phyloP scores from a whole-genome alignment of 2,888 invertebrate species.

The Thymelicus sylvestris region DNA sequence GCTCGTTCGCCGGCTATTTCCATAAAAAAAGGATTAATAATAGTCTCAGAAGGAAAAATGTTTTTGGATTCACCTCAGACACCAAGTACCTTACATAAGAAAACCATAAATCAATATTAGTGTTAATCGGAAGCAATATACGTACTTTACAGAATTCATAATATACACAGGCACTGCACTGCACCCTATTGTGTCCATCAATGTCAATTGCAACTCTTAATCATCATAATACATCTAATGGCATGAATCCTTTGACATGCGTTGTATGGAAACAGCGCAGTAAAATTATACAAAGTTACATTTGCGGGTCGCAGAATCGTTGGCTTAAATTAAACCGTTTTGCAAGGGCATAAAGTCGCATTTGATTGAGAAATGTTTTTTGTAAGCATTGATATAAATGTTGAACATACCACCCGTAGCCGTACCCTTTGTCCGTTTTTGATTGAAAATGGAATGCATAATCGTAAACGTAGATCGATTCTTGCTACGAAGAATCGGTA shows the following conservation, averaged over 20 bases:
- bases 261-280: constrained; percentile 58
- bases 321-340: constrained; percentile 11
- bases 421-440: constrained; percentile 66
- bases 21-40: no score
- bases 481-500: constrained; percentile 62
- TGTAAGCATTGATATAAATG: constrained; percentile 45
- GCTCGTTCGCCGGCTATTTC: no score
- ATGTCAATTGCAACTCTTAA: constrained; percentile 43
- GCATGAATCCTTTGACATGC: constrained; percentile 56
- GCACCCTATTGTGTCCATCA: constrained; percentile 54
- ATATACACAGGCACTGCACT: constrained; percentile 44
- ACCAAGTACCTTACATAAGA: neutral
- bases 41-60: no score
- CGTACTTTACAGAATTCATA: neutral
- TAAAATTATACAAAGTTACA: constrained; percentile 49
- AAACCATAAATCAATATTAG: constrained; percentile 2
- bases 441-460: constrained; percentile 75
- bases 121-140: constrained; percentile 2
- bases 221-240: constrained; percentile 55
- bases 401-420: constrained; percentile 29
- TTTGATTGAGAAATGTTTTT: constrained; percentile 40
- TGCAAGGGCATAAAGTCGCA: neutral
- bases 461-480: constrained; percentile 77
- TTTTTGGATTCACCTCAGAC: no score
- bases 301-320: constrained; percentile 13